Evolutionary conservation across 2,888 invertebrate species (phyloP).

Genomic region (Clusia tigrina): DNA sequence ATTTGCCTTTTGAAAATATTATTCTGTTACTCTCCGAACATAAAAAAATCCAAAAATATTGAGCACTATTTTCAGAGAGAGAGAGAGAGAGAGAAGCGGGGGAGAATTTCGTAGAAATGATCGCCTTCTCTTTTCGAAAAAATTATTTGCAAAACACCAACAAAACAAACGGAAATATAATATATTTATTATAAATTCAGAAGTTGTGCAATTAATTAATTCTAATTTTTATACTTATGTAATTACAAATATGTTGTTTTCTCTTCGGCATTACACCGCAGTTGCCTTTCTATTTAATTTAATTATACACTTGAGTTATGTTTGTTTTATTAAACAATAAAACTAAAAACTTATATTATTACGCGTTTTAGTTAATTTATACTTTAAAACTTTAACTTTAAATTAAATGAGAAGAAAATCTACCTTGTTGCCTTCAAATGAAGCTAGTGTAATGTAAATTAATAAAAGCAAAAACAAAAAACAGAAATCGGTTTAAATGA

Average conservation of each 20-base stretch:
- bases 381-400: constrained; percentile 28
- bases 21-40: too few relatives aligned
- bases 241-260: constrained; percentile 7
- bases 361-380: constrained; percentile 35
- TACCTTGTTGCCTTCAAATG: constrained; percentile 63
- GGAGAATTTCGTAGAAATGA: constrained; percentile 20
- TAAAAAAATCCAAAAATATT: too few relatives aligned
- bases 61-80: too few relatives aligned
- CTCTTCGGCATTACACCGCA: constrained; percentile 42
- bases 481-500: constrained; percentile 2
- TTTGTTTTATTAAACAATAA: too few relatives aligned
- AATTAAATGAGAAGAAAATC: constrained; percentile 37
- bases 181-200: constrained; percentile 6
- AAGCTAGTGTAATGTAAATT: constrained; percentile 52
- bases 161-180: too few relatives aligned
- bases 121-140: constrained; percentile 27
- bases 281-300: constrained; percentile 44
- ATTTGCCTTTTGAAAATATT: too few relatives aligned
- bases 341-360: constrained; percentile 16
- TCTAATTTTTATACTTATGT: constrained; percentile 5
- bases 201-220: constrained; percentile 25
- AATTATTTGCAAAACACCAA: neutral
- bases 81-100: neutral
- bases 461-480: constrained; percentile 20
- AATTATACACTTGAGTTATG: too few relatives aligned